phyloP scores from a whole-genome alignment of 2,888 invertebrate species.

The Netelia virgata region DNA sequence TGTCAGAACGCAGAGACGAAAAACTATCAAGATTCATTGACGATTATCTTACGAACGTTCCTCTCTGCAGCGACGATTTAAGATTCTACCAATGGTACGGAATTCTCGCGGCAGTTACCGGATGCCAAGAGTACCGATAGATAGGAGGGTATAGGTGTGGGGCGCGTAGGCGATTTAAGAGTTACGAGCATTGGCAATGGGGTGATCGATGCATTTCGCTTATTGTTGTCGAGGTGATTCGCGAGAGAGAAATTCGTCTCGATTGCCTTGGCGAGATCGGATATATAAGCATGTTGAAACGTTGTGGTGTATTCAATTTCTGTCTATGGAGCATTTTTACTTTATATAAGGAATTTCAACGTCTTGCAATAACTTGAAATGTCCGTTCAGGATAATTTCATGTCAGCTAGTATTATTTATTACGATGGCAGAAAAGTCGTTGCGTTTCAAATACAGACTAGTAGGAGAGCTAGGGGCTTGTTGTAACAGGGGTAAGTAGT shows the following conservation, averaged over 20 bases:
- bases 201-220: slow-evolving; percentile 29
- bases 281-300: no score
- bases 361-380: no score
- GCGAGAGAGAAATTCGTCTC: slow-evolving; percentile 21
- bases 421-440: no score
- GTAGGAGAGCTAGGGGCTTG: no score
- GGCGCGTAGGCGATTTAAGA: neutral
- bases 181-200: slow-evolving; percentile 33
- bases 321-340: no score
- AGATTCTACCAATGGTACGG: slow-evolving; percentile 23
- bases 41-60: slow-evolving; percentile 63
- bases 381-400: no score
- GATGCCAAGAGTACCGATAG: slow-evolving; percentile 1
- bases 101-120: slow-evolving; percentile 35
- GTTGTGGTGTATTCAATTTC: no score
- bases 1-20: slow-evolving; percentile 28
- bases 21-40: slow-evolving; percentile 65
- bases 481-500: no score
- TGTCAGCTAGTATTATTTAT: no score
- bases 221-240: slow-evolving; percentile 27
- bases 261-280: neutral
- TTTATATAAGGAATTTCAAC: no score
- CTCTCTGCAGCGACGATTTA: slow-evolving; percentile 29
- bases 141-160: neutral
- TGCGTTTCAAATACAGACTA: no score